Percentiles rank a stretch among this genome's conserved stretches.
These are phyloP conservation scores for Phthorimaea operculella DNA, from an alignment of 1,140 invertebrate genomes.

Conservation along the genomic window DNA sequence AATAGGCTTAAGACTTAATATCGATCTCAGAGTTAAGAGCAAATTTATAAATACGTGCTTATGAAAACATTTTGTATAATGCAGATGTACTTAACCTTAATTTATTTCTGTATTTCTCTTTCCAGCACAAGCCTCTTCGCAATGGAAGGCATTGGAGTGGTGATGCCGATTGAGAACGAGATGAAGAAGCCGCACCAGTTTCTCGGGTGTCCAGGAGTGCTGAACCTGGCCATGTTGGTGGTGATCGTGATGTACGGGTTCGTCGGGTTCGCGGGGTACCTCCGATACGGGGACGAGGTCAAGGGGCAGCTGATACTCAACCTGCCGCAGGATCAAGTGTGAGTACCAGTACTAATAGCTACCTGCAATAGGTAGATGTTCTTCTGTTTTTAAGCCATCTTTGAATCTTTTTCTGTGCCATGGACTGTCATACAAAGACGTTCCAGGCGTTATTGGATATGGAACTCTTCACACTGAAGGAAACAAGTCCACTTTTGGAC, in stretches of 20 bases:
- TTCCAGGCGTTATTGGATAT: too few species aligned
- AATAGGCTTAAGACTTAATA: too few species aligned
- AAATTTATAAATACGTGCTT: too few species aligned
- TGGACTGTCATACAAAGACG: too few species aligned
- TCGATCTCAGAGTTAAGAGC: too few species aligned
- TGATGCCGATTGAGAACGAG: slow-evolving; percentile 90
- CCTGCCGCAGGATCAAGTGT: slow-evolving; percentile 73
- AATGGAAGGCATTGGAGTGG: slow-evolving; percentile 84
- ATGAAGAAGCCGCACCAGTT: slow-evolving; percentile 86
- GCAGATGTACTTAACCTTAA: neutral
- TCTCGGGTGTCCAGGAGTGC: slow-evolving; percentile 82
- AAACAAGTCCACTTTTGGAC: too few species aligned
- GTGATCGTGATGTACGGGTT: slow-evolving; percentile 79
- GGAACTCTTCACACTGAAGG: too few species aligned
- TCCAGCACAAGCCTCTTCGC: slow-evolving; percentile 79
- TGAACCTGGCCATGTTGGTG: slow-evolving; percentile 84
- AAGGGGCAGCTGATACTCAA: slow-evolving; percentile 80
- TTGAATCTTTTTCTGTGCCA: too few species aligned
- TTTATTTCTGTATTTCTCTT: slow-evolving; percentile 6
- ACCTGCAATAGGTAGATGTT: too few species aligned
- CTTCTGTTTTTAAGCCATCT: too few species aligned
- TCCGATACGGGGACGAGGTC: slow-evolving; percentile 77
- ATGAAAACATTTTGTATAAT: too few species aligned
- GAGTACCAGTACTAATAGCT: slow-evolving; percentile 49
- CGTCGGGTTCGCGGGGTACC: slow-evolving; percentile 87